These are phyloP conservation scores for Leptodactylus fallax DNA, from an alignment of 2,797 vertebrate species.

Conservation along the genomic window DNA sequence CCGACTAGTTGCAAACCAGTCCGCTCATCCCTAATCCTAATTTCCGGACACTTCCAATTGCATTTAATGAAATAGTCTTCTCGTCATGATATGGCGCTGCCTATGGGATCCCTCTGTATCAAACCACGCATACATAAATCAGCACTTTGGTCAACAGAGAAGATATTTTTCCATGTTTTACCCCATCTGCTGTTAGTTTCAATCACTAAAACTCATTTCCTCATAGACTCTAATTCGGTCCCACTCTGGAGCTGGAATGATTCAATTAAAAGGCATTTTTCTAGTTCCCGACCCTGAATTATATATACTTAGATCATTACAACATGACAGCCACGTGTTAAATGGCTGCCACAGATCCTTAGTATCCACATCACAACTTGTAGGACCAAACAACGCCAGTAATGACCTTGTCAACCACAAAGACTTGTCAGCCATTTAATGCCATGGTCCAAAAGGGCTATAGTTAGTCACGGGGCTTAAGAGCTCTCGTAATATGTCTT, in stretches of 20 bases:
- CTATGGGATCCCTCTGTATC: not conserved
- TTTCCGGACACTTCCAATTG: not conserved
- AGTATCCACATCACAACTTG: not conserved
- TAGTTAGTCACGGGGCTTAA: slow-evolving; percentile 18
- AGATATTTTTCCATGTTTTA: slow-evolving; percentile 3
- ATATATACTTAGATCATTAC: slow-evolving; percentile 50
- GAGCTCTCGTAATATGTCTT: not conserved
- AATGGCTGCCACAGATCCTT: slow-evolving; percentile 18
- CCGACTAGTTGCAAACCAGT: too few species aligned
- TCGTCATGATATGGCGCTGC: not conserved
- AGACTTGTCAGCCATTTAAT: not conserved
- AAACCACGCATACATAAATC: not conserved
- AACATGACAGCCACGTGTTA: slow-evolving; percentile 39
- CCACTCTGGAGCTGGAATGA: slow-evolving; percentile 37
- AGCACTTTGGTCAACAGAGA: not conserved
- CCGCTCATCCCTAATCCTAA: too few species aligned
- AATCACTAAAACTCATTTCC: slow-evolving; percentile 58
- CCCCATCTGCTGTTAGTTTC: slow-evolving; percentile 39
- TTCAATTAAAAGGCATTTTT: slow-evolving; percentile 57
- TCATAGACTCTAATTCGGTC: slow-evolving; percentile 47
- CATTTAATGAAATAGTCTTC: not conserved
- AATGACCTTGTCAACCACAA: slow-evolving; percentile 22
- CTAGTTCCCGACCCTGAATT: slow-evolving; percentile 54
- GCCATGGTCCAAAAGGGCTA: not conserved
- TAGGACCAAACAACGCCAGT: slow-evolving; percentile 15